phyloP scores from a whole-genome alignment of 2,797 vertebrate species.

The Emys orbicularis region DNA sequence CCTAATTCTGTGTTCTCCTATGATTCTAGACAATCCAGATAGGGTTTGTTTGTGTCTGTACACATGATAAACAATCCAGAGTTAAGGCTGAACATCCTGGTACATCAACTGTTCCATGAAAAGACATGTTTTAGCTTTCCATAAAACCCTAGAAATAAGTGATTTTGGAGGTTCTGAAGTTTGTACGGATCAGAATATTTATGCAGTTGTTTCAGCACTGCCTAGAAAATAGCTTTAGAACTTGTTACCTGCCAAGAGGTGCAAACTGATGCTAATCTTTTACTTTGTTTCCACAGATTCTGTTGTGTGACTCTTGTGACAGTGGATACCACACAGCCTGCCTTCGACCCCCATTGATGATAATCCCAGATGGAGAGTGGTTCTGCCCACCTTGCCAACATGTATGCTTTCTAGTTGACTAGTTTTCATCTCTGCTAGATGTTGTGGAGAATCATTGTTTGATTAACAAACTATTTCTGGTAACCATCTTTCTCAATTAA shows the following conservation, averaged over 20 bases:
- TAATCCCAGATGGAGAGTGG: conserved; percentile 98
- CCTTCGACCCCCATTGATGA: conserved; percentile 95
- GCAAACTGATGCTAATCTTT: background rate
- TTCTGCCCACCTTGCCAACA: conserved; percentile 99
- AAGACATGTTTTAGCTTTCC: background rate
- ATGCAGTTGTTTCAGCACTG: background rate
- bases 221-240: background rate
- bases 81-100: background rate
- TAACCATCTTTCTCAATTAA: background rate
- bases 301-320: conserved; percentile 97
- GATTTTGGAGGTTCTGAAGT: background rate
- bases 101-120: background rate
- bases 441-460: background rate
- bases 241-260: fast-evolving
- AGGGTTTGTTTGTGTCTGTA: background rate
- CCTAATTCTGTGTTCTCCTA: fast-evolving
- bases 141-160: background rate
- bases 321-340: conserved; percentile 97
- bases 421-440: background rate
- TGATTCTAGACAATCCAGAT: background rate
- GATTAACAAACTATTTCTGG: background rate
- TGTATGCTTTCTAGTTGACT: conserved; percentile 76
- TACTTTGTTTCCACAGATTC: conserved; percentile 86
- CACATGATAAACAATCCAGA: background rate
- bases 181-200: background rate